These are phyloP conservation scores for Cetonia aurata DNA, from an alignment of 2,888 invertebrate species.

Conservation along the genomic window DNA sequence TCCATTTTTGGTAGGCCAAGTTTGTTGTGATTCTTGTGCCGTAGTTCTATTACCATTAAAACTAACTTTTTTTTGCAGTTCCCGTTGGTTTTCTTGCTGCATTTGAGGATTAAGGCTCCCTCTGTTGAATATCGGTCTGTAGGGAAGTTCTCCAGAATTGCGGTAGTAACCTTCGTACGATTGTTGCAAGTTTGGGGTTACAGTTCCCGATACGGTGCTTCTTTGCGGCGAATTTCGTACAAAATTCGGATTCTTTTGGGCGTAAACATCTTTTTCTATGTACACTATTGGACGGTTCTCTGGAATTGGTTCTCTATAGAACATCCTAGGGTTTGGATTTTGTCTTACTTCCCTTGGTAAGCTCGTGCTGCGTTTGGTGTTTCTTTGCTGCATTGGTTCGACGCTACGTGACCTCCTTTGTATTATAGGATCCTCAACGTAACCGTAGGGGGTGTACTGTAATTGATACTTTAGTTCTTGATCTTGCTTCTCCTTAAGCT, in stretches of 20 bases:
- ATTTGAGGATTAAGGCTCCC: constrained; percentile 65
- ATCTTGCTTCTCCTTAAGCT: constrained; percentile 75
- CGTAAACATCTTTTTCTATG: constrained; percentile 41
- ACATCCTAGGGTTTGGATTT: constrained; percentile 17
- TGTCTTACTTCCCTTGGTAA: constrained; percentile 58
- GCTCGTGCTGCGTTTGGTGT: constrained; percentile 65
- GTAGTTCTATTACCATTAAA: constrained; percentile 63
- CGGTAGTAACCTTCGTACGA: constrained; percentile 42
- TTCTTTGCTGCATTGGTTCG: constrained; percentile 64
- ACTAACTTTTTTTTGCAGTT: constrained; percentile 68
- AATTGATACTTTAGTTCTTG: constrained; percentile 64
- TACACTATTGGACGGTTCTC: constrained; percentile 49
- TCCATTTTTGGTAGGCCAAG: constrained; percentile 69
- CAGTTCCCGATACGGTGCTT: constrained; percentile 51
- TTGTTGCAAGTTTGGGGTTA: constrained; percentile 9
- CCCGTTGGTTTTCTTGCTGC: constrained; percentile 61
- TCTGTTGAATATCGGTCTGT: constrained; percentile 69
- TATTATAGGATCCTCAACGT: constrained; percentile 60
- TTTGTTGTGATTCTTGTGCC: constrained; percentile 49
- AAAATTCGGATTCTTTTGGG: constrained; percentile 54
- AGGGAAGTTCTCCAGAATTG: constrained; percentile 51
- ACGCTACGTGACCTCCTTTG: constrained; percentile 66
- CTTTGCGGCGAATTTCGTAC: constrained; percentile 55
- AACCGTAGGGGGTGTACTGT: constrained; percentile 57
- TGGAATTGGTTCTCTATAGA: constrained; percentile 49